Base-by-base conservation (phyloP, 1,140 invertebrate genomes). In the Drosophila nikananu region DNA sequence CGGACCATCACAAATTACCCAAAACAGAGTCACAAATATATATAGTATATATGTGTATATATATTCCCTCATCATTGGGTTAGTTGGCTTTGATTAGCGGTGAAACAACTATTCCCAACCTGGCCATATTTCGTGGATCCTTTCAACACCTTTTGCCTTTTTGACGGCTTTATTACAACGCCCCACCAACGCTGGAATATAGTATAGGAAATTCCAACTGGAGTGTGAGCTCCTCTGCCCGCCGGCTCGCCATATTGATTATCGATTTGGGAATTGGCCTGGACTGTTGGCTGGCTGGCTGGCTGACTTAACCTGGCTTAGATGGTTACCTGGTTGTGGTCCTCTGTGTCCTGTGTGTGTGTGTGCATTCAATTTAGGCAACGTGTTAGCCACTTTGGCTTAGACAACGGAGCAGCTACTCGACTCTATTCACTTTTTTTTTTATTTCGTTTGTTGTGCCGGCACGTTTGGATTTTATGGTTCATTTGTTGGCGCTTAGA, bases 401-500 rank as follows among this genome's bases (percentile, higher is more conserved):
- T 87, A 90, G 77, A 83, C 74, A 90, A 68, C 86, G 52, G 30
- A 77, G 51, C 64, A 58, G 52, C 59, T 72, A 35, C 65, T 51
- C 52, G 25, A 10, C 67, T 63, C 48, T 37, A 1, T 27, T 55
- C 12, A 58, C 19, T 32, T 37, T 41, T 52, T 52, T 30, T 52
- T 30, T 32, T 52, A 52, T 52, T 52, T 52, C 27, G 49, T 52
- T 42, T 37, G 52, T 55, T 55, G 52, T 55, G 19, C 54, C 67
- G 70, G 77, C 90, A 92, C 82, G 90, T 92, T 92, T 92, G 83
- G 90, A 78, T 83, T 92, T 92, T 91, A 92, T 90, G 83, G 86
- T 92, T 84, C 83, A 92, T 92, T 92, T 92, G 77, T 81, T 87
- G 84, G 81, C 84, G 84, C 84, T 87, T 87, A 89, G 84, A 84